These are phyloP conservation scores for Megathymus violae DNA, from an alignment of 1,140 invertebrate genomes.

Conservation along the genomic window DNA sequence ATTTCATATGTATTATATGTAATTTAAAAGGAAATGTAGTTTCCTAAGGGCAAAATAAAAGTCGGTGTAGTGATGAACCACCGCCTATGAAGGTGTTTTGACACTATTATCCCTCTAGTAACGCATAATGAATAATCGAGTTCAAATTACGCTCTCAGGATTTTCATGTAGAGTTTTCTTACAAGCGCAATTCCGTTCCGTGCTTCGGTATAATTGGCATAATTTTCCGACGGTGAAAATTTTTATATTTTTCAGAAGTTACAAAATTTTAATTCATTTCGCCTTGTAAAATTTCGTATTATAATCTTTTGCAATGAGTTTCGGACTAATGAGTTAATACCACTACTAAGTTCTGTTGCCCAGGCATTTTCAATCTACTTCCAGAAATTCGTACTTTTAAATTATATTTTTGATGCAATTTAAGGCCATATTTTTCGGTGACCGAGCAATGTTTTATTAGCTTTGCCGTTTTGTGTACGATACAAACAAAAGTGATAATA, in stretches of 20 bases:
- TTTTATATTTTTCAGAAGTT: constrained; percentile 4
- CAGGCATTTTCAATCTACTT: constrained; percentile 49
- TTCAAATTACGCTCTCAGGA: neutral
- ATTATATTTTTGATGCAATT: constrained; percentile 44
- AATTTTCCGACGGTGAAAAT: neutral
- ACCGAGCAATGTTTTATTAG: neutral
- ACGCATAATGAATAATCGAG: too few relatives aligned
- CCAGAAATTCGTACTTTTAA: constrained; percentile 37
- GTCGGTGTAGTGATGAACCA: too few relatives aligned
- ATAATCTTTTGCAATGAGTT: constrained; percentile 13
- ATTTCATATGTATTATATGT: too few relatives aligned
- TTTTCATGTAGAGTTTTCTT: neutral
- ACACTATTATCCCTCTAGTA: too few relatives aligned
- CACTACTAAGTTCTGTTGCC: constrained; percentile 46
- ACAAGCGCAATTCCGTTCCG: constrained; percentile 1
- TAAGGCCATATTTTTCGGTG: constrained; percentile 31
- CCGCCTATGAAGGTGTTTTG: too few relatives aligned
- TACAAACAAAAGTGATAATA: too few relatives aligned
- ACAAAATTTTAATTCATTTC: constrained; percentile 6
- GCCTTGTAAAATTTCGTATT: constrained; percentile 1
- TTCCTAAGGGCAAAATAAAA: too few relatives aligned
- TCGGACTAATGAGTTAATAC: constrained; percentile 47
- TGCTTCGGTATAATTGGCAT: constrained; percentile 6
- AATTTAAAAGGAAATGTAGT: too few relatives aligned
- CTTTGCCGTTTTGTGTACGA: too few relatives aligned